phyloP scores from a whole-genome alignment of 2,888 invertebrate genomes.

The Apodemia mormo region DNA sequence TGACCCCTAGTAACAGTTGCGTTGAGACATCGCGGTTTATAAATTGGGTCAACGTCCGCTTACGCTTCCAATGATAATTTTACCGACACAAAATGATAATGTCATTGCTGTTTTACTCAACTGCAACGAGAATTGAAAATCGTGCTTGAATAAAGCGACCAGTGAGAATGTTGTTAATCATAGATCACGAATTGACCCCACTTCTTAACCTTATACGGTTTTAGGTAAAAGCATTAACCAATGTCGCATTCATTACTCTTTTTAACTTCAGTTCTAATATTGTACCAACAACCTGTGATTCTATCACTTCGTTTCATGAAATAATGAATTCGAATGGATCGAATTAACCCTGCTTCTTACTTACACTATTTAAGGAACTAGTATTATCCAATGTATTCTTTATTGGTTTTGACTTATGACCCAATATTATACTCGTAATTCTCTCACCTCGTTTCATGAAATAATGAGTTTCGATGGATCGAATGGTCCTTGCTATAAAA shows the following conservation, averaged over 20 bases:
- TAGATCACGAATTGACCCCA: constrained; percentile 51
- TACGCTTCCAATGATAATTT: constrained; percentile 56
- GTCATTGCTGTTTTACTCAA: constrained; percentile 51
- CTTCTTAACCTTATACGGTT: constrained; percentile 17
- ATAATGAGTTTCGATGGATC: too few relatives aligned
- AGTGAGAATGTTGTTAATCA: constrained; percentile 53
- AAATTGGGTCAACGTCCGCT: constrained; percentile 53
- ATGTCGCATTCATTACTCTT: neutral
- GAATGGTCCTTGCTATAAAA: too few relatives aligned
- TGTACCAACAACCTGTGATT: too few relatives aligned
- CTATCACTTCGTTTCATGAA: too few relatives aligned
- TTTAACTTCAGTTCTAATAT: neutral
- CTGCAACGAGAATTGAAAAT: constrained; percentile 50
- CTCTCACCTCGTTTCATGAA: too few relatives aligned
- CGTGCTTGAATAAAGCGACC: constrained; percentile 47
- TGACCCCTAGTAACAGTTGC: constrained; percentile 2
- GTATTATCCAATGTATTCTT: too few relatives aligned
- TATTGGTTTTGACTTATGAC: too few relatives aligned
- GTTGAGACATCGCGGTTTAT: constrained; percentile 1
- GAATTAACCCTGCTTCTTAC: too few relatives aligned
- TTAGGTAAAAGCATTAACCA: neutral
- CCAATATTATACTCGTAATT: too few relatives aligned
- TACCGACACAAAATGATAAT: constrained; percentile 57
- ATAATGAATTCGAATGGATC: too few relatives aligned
- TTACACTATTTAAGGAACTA: too few relatives aligned